Evolutionary conservation across 2,113 vertebrate genomes (phyloP).

Genomic region (Scolopax mira): DNA sequence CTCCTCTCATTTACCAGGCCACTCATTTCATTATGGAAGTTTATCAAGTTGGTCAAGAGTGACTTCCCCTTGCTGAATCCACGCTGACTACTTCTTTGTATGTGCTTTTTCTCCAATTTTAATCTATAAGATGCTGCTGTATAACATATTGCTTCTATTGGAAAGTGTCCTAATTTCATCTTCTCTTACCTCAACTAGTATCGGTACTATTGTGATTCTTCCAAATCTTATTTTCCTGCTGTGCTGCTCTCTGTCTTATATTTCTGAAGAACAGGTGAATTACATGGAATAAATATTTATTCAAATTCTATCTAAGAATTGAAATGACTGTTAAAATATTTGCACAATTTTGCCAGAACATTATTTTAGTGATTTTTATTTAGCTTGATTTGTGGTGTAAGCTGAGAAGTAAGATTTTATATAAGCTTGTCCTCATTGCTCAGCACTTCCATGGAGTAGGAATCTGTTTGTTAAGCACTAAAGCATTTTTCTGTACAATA

Average conservation of each 20-base stretch:
- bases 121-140: background rate
- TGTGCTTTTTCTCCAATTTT: background rate
- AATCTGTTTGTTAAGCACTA: background rate
- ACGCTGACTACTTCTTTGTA: background rate
- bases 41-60: background rate
- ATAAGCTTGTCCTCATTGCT: background rate
- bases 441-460: background rate
- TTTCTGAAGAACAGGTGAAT: background rate
- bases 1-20: background rate
- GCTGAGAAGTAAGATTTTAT: background rate
- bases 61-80: background rate
- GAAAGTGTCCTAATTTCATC: background rate
- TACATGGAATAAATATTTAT: background rate
- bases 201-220: background rate
- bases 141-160: background rate
- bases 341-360: rapidly evolving
- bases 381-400: background rate
- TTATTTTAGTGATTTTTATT: background rate
- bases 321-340: background rate
- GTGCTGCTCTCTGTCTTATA: too few species aligned
- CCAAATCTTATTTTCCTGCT: background rate
- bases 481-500: background rate
- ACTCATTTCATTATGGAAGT: background rate
- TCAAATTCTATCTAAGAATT: background rate
- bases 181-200: background rate